Percentiles rank a stretch among this genome's conserved stretches.
These are phyloP conservation scores for Lophochroa leadbeateri DNA, from an alignment of 2,113 vertebrate species.

Conservation along the genomic window DNA sequence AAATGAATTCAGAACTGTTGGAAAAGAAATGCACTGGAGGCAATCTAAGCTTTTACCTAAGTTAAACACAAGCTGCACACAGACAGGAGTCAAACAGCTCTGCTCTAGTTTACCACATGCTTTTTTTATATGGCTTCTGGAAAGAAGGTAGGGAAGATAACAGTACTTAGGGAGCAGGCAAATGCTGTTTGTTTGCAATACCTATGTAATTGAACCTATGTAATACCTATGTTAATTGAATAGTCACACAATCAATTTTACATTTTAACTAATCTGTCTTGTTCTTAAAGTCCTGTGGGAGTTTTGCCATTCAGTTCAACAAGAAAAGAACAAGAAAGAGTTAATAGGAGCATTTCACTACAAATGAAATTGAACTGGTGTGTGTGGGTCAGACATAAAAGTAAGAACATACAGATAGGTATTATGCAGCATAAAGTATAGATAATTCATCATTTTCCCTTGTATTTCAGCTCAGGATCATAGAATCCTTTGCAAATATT, in stretches of 20 bases:
- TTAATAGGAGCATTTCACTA: background rate
- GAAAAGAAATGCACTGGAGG: background rate
- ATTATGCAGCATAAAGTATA: background rate
- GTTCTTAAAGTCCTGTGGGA: background rate
- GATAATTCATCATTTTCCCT: background rate
- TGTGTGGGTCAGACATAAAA: background rate
- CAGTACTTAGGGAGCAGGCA: background rate
- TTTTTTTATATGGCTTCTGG: background rate
- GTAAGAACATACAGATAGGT: background rate
- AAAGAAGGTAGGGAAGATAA: background rate
- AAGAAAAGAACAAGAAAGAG: background rate
- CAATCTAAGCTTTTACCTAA: constrained; percentile 33
- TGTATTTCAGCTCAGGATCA: background rate
- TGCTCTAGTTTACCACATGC: background rate
- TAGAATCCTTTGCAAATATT: background rate
- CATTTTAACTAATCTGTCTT: background rate
- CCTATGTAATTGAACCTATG: background rate
- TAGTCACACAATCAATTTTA: background rate
- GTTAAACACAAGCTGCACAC: background rate
- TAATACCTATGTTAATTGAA: background rate
- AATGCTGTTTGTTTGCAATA: background rate
- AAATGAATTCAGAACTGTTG: background rate
- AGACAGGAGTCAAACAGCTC: background rate
- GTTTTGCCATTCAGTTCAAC: background rate
- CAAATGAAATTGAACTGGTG: constrained; percentile 10